Evolutionary conservation across 2,888 invertebrate species (phyloP), one percentile per base, ranked within the genome.

Genomic region (Eristalinus aeneus): DNA sequence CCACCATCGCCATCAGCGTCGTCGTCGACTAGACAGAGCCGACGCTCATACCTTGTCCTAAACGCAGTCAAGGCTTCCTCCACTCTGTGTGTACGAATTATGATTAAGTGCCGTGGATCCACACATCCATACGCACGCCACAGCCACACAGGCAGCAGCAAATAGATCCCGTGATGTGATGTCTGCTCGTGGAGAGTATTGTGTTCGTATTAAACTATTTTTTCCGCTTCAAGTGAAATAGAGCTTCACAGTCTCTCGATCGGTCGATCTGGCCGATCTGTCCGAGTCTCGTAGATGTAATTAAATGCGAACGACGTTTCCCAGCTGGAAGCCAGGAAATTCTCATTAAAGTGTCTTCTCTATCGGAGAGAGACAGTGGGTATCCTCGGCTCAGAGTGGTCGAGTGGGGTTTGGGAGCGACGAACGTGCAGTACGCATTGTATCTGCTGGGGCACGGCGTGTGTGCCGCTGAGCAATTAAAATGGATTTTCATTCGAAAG

Each of bases 311-410:
- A 90, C 89, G 91, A 89, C 90, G 90, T 89, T 89, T 89, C 92
- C 88, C 92, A 90, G 91, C 91, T 92, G 92, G 92, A 91, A 91
- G 92, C 92, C 92, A 92, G 92, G 92, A 92, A 92, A 92, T 90
- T 91, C 90, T 92, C 91, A 92, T 92, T 92, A 92, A 92, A 89
- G 88, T 75, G 72, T 75, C 86, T 86, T 86, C 81, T 85, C 82
- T 73, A 68, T 86, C 54, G 58, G 56, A 27, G 27, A 27, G 27
- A 27, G 27, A 27, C 16, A 16, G 16, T 16, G 46, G 46, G 46
- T 46, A 46, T 46, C 46, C 46, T 46, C 46, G 8, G 46, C 46
- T 4, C 8, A 16, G 46, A 46, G 46, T 46, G 8, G 56, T 46
- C 16, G 56, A 56, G 56, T 22, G 56, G 56, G 56, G 56, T 46